Conservation (phyloP, 2,888 invertebrate genomes). For the Spatulosminthurus flaviceps region DNA sequence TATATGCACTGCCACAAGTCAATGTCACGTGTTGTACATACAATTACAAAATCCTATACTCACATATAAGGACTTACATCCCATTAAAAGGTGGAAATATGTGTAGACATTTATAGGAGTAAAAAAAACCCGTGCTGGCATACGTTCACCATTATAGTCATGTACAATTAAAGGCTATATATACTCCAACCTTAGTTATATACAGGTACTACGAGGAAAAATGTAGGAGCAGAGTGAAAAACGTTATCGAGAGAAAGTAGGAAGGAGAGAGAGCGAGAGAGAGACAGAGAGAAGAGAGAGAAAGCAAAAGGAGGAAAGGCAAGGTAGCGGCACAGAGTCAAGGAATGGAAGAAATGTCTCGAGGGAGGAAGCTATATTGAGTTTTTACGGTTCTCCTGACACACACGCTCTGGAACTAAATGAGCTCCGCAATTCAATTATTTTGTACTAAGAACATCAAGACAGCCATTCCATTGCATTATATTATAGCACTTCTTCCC, state of each 20-base stretch:
- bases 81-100: too few species aligned
- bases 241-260: not conserved
- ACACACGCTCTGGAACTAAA: constrained; percentile 59
- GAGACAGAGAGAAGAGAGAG: constrained; percentile 18
- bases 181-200: too few species aligned
- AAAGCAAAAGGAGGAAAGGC: constrained; percentile 18
- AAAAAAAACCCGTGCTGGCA: too few species aligned
- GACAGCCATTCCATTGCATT: constrained; percentile 39
- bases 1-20: too few species aligned
- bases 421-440: constrained; percentile 63
- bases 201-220: not conserved
- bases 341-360: constrained; percentile 48
- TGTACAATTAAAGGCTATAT: too few species aligned
- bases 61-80: too few species aligned
- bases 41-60: too few species aligned
- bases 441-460: constrained; percentile 53
- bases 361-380: constrained; percentile 54
- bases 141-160: too few species aligned
- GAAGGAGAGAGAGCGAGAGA: constrained; percentile 40
- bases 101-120: too few species aligned
- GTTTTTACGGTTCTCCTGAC: constrained; percentile 62
- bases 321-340: constrained; percentile 21
- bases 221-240: not conserved
- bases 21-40: too few species aligned
- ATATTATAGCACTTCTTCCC: constrained; percentile 32